Evolutionary conservation across 2,797 vertebrate genomes (phyloP).

Genomic region (Enteromius anoplus): DNA sequence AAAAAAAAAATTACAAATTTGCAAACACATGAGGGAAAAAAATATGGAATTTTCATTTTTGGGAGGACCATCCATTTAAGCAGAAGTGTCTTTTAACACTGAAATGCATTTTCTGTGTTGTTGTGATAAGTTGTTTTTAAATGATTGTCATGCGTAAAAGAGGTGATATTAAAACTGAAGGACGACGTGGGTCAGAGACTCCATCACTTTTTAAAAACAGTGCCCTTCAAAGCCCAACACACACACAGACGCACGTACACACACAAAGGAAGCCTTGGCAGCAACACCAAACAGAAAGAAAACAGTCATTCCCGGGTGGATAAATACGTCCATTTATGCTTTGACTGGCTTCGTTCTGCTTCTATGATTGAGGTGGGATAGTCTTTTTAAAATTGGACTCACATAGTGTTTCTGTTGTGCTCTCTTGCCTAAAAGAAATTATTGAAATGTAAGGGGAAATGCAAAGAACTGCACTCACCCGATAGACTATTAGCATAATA

Average conservation of each 20-base stretch:
- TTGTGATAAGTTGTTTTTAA: constrained; percentile 39
- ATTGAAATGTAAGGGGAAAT: constrained; percentile 35
- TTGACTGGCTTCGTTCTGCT: constrained; percentile 70
- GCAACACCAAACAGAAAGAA: constrained; percentile 44
- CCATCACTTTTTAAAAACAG: constrained; percentile 32
- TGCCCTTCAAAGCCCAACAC: constrained; percentile 40
- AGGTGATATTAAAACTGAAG: constrained; percentile 35
- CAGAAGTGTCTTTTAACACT: neutral
- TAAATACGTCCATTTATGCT: constrained; percentile 76
- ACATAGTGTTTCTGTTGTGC: constrained; percentile 61
- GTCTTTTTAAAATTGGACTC: constrained; percentile 67
- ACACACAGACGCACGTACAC: constrained; percentile 42
- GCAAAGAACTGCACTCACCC: constrained; percentile 15
- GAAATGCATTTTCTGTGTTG: neutral
- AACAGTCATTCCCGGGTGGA: constrained; percentile 63
- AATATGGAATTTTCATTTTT: neutral
- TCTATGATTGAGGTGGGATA: constrained; percentile 68
- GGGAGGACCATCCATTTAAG: neutral
- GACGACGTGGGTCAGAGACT: constrained; percentile 53
- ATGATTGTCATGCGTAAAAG: neutral
- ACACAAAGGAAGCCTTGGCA: constrained; percentile 52
- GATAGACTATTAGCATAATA: constrained; percentile 29
- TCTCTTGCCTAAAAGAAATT: constrained; percentile 28
- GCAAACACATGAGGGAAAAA: neutral
- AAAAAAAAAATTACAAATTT: neutral